A percentile compares a stretch with the other conserved stretches of the same genome.
phyloP scores from a whole-genome alignment of 2,113 vertebrate species.

The Rousettus leschenaultii region DNA sequence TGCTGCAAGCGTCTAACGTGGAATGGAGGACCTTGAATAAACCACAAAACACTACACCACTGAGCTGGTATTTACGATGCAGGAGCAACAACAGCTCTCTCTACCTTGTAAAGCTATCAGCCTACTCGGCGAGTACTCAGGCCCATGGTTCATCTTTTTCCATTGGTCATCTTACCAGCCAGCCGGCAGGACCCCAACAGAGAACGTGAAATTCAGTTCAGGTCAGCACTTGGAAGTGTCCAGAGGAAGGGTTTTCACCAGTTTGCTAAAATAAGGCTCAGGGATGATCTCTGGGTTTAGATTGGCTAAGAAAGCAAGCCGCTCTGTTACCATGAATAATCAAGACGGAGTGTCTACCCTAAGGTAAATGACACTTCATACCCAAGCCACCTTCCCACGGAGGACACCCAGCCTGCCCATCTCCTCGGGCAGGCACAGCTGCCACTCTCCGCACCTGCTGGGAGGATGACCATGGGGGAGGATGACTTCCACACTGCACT shows the following conservation, averaged over 20 bases:
- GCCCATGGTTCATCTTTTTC: not conserved
- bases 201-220: not conserved
- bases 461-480: not conserved
- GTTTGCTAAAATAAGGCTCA: not conserved
- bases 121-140: accelerated
- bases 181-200: not conserved
- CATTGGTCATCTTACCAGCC: not conserved
- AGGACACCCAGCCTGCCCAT: not conserved
- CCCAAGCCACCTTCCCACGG: not conserved
- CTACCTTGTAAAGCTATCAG: not conserved
- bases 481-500: accelerated
- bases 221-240: not conserved
- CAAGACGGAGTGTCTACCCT: accelerated
- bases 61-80: not conserved
- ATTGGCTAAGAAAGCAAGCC: not conserved
- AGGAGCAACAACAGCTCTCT: not conserved
- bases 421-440: not conserved
- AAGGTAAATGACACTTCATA: not conserved
- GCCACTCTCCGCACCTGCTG: not conserved
- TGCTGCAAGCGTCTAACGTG: not conserved
- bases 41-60: not conserved
- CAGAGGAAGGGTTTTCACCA: not conserved
- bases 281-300: not conserved
- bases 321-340: not conserved
- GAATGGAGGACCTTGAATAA: not conserved